Percentiles rank a stretch among this genome's conserved stretches.
Conservation (phyloP, 2,888 invertebrate species). For the Cylloceria caligata region DNA sequence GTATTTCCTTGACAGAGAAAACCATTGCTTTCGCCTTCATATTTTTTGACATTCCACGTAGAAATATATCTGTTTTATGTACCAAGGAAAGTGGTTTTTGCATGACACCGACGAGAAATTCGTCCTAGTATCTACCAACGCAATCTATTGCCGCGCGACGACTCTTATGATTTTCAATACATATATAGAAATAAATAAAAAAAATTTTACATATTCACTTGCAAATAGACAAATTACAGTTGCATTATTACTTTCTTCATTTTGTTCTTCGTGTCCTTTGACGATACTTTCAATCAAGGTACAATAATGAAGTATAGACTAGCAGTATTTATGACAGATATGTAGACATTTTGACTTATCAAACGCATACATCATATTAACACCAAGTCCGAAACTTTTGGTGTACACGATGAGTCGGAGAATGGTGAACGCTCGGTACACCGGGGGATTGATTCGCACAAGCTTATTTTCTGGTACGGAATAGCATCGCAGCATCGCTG, state of each 20-base stretch:
- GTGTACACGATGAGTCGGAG: neutral
- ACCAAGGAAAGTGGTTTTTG: neutral
- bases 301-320: too few species aligned
- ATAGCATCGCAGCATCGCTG: conserved; percentile 44
- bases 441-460: conserved; percentile 47
- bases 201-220: too few species aligned
- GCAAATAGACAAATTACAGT: too few species aligned
- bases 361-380: neutral
- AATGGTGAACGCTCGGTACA: conserved; percentile 38
- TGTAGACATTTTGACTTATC: neutral
- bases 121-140: neutral
- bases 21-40: neutral
- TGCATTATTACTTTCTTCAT: too few species aligned
- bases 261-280: too few species aligned
- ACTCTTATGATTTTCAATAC: too few species aligned
- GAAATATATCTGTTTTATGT: neutral
- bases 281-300: too few species aligned
- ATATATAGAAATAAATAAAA: too few species aligned
- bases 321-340: neutral
- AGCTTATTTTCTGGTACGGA: conserved; percentile 45
- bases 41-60: conserved; percentile 7
- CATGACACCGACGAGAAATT: neutral
- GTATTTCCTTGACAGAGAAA: conserved; percentile 14
- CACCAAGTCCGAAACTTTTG: neutral
- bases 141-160: too few species aligned